Percentiles rank a stretch among this genome's conserved stretches.
phyloP scores from a whole-genome alignment of 2,888 invertebrate species.

The Taenaris catops region DNA sequence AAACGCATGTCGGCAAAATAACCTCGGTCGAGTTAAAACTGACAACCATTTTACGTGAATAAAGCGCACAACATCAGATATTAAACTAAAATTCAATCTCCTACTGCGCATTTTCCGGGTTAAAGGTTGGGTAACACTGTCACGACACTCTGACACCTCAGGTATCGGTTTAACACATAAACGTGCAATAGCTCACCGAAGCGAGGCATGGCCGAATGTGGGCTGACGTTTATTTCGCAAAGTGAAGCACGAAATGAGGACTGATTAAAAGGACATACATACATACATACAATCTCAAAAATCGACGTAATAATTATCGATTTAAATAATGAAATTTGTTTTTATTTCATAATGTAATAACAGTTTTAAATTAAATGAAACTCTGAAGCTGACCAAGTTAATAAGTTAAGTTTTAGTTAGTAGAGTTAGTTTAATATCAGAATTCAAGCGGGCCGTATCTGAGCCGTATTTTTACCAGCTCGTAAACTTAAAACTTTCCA shows the following conservation, averaged over 20 bases:
- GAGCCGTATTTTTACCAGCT: too few relatives aligned
- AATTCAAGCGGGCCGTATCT: too few relatives aligned
- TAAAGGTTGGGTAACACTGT: conserved; percentile 28
- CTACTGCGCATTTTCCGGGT: conserved; percentile 26
- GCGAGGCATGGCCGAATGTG: conserved; percentile 18
- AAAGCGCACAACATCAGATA: conserved; percentile 17
- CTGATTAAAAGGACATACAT: too few relatives aligned
- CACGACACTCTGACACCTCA: conserved; percentile 27
- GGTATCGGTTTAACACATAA: conserved; percentile 26
- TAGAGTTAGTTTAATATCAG: too few relatives aligned
- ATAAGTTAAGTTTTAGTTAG: too few relatives aligned
- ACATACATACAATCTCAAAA: too few relatives aligned
- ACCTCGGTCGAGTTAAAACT: conserved; percentile 15
- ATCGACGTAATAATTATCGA: too few relatives aligned
- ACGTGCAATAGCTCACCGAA: conserved; percentile 26
- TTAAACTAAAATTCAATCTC: conserved; percentile 23
- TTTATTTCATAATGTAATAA: too few relatives aligned
- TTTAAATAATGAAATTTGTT: too few relatives aligned
- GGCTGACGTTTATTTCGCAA: conserved; percentile 25
- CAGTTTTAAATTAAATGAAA: too few relatives aligned
- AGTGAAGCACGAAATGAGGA: conserved; percentile 23
- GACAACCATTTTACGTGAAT: conserved; percentile 20
- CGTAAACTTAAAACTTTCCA: too few relatives aligned
- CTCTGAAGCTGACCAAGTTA: too few relatives aligned
- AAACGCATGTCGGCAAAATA: conserved; percentile 9